These are phyloP conservation scores for Patella depressa DNA, from an alignment of 2,888 invertebrate genomes.

Conservation along the genomic window DNA sequence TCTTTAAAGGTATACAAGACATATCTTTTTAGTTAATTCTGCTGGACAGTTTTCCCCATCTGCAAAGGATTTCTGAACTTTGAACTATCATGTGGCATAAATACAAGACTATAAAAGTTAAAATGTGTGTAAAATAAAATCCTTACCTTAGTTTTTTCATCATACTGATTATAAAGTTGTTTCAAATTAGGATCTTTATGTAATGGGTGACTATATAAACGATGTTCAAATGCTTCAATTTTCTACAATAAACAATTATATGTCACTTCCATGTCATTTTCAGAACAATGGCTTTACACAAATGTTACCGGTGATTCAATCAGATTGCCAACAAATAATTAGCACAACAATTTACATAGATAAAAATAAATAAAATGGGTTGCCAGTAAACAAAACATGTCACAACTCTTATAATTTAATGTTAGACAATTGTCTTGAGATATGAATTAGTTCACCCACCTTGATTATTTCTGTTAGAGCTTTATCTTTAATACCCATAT, in stretches of 20 bases:
- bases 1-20: no score
- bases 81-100: no score
- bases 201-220: conserved; percentile 85
- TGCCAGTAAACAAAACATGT: neutral
- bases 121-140: no score
- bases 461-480: conserved; percentile 83
- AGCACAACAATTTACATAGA: neutral
- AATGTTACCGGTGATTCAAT: neutral
- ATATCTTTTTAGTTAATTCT: no score
- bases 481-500: conserved; percentile 93
- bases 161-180: conserved; percentile 82
- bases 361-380: neutral
- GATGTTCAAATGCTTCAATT: conserved; percentile 86
- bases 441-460: conserved; percentile 42
- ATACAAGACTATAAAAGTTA: no score
- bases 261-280: neutral
- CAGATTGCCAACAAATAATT: neutral
- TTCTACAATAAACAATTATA: conserved; percentile 70
- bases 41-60: no score
- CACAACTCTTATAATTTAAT: no score
- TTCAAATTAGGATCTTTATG: conserved; percentile 83
- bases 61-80: no score
- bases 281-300: no score
- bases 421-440: no score
- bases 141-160: conserved; percentile 77